Base-by-base conservation (phyloP, 37 sponge, comb jelly and placozoan genomes). In the Aphrocallistes beatrix region DNA sequence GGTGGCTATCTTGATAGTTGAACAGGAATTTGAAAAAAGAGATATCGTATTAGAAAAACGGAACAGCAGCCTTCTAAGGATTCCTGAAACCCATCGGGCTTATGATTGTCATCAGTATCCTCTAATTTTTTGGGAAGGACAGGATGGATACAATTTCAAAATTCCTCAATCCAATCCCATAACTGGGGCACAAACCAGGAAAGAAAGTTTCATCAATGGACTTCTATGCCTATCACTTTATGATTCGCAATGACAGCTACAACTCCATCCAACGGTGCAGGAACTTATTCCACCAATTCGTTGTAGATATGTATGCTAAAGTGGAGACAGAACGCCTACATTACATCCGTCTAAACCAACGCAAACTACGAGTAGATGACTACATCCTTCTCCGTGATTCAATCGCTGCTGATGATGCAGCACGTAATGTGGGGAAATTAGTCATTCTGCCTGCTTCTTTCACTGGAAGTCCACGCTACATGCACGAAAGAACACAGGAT, bases 361-460 rank as follows among this genome's bases (percentile, higher is more conserved):
- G n/a, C n/a, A 42, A 42, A 42, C 13, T 60, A 60, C 75, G 25
- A 25, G 75, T 42, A 42, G 45, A 42, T 42, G 45, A 42, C 13
- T 42, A 42, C 45, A 42, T 42, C 45, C 45, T 25, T 60, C 75
- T 60, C 10, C 10, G 75, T 25, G 75, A 60, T 19, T 32, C n/a
- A n/a, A 16, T 88, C 23, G 85, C 32, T 38, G 38, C 75, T 83
- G 90, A 90, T 87, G 89, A 83, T 37, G 40, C 87, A 37, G 86
- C 87, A 50, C 37, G 23, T 0, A 82, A 88, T 84, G 82, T 89
- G 3, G 85, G 92, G 19, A 85, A 83, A 38, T 83, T 38, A 38
- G 86, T 90, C 1, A 90, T 91, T 50, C 50, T 91, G 30, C 92
- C 88, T 6, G 83, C 87, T 1, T 83, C 92, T 30, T 91, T 91